phyloP scores from a whole-genome alignment of 2,113 vertebrate genomes.

The Labrus mixtus region DNA sequence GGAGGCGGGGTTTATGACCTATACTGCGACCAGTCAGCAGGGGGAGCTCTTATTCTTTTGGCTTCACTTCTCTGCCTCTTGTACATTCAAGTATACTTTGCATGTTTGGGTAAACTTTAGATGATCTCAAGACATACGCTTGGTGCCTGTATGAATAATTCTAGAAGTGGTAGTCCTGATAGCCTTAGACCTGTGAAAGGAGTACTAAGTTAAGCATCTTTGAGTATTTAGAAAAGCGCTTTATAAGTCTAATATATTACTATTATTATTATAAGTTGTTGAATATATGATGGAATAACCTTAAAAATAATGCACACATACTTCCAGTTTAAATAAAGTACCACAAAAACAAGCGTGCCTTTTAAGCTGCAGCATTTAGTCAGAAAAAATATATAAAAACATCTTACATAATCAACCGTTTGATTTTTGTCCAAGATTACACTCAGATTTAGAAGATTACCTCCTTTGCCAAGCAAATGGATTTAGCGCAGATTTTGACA shows the following conservation, averaged over 20 bases:
- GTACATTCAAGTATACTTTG: too few species aligned
- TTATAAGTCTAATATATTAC: too few species aligned
- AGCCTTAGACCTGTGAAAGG: not conserved
- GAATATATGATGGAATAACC: not conserved
- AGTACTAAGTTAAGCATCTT: too few species aligned
- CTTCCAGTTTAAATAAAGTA: not conserved
- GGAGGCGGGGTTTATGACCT: too few species aligned
- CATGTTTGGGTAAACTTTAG: too few species aligned
- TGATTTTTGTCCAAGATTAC: slow-evolving; percentile 27
- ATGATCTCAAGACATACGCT: too few species aligned
- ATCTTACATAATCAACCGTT: slow-evolving; percentile 21
- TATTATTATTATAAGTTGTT: too few species aligned
- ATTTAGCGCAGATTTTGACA: slow-evolving; percentile 17
- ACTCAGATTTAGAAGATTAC: slow-evolving; percentile 27
- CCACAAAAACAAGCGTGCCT: not conserved
- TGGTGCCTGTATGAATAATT: not conserved
- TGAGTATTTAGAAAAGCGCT: too few species aligned
- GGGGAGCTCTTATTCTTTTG: too few species aligned
- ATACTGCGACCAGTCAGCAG: too few species aligned
- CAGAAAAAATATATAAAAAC: slow-evolving; percentile 22
- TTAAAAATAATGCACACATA: not conserved
- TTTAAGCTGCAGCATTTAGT: slow-evolving; percentile 8
- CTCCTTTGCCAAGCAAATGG: slow-evolving; percentile 7
- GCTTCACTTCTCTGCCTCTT: too few species aligned
- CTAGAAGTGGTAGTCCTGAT: not conserved